Conservation (phyloP, 1,140 invertebrate genomes). For the Zaprionus nigranus region DNA sequence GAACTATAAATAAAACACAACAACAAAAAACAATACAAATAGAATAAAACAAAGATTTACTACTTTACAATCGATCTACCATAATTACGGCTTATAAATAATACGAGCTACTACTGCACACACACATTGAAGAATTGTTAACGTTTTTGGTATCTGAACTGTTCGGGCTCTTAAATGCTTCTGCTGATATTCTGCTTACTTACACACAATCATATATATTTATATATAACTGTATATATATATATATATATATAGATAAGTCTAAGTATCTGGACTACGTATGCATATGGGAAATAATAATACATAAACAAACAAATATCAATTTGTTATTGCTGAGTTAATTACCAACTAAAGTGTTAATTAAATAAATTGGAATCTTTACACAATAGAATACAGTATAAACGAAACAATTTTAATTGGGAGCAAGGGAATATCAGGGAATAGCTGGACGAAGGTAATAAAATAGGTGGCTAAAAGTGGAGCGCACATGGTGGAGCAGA, state of each 20-base stretch:
- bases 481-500: constrained; percentile 1
- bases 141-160: constrained; percentile 65
- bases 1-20: constrained; percentile 7
- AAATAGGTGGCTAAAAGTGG: neutral
- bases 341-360: constrained; percentile 65
- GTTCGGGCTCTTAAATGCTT: constrained; percentile 58
- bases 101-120: constrained; percentile 57
- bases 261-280: constrained; percentile 47
- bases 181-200: constrained; percentile 19
- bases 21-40: constrained; percentile 7
- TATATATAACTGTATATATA: constrained; percentile 45
- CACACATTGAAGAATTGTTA: constrained; percentile 22
- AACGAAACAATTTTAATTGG: constrained; percentile 36
- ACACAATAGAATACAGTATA: constrained; percentile 39
- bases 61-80: constrained; percentile 10
- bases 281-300: constrained; percentile 38
- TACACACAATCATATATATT: constrained; percentile 37
- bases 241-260: constrained; percentile 44
- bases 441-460: constrained; percentile 17
- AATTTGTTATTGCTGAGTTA: constrained; percentile 43
- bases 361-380: constrained; percentile 52
- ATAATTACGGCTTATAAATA: constrained; percentile 49
- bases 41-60: constrained; percentile 6
- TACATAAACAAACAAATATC: constrained; percentile 62
- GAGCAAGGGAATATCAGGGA: constrained; percentile 5